Evolutionary conservation across 2,113 vertebrate species (phyloP).

Genomic region (Piprites chloris): DNA sequence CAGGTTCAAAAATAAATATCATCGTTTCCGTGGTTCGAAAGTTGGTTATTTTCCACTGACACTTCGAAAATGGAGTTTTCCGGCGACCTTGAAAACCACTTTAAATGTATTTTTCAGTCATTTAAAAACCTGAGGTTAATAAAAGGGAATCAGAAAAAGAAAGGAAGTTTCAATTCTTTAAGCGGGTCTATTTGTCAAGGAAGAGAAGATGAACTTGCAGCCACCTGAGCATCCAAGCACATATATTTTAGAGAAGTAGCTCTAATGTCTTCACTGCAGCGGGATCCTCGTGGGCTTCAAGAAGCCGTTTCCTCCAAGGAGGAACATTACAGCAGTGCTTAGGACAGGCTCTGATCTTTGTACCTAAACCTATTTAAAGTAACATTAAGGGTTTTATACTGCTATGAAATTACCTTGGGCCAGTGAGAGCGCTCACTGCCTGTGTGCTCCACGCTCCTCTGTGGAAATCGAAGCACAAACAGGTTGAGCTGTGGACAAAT

Average conservation of each 20-base stretch:
- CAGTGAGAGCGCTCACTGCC: background rate
- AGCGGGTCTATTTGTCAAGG: slow-evolving; percentile 15
- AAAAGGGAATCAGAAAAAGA: slow-evolving; percentile 33
- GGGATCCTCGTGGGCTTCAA: slow-evolving; percentile 12
- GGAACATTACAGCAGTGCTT: slow-evolving; percentile 30
- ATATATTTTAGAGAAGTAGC: slow-evolving; percentile 16
- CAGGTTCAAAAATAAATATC: slow-evolving; percentile 68
- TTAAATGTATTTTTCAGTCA: slow-evolving; percentile 41
- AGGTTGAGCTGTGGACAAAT: background rate
- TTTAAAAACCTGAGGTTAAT: slow-evolving; percentile 49
- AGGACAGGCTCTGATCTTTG: slow-evolving; percentile 43
- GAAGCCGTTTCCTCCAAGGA: slow-evolving; percentile 19
- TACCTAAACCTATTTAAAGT: slow-evolving; percentile 56
- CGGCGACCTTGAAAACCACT: slow-evolving; percentile 53
- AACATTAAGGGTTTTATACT: slow-evolving; percentile 1
- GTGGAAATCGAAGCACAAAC: background rate
- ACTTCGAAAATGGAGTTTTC: slow-evolving; percentile 45
- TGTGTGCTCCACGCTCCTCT: background rate
- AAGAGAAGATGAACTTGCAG: slow-evolving; percentile 30
- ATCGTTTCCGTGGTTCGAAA: background rate
- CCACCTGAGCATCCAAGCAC: slow-evolving; percentile 25
- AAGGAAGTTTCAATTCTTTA: slow-evolving; percentile 30
- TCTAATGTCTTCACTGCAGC: background rate
- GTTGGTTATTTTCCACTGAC: slow-evolving; percentile 50
- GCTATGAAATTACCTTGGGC: slow-evolving; percentile 52